Evolutionary conservation across 2,797 vertebrate genomes (phyloP), one percentile per base, ranked within the genome.

Genomic region (Alosa sapidissima): DNA sequence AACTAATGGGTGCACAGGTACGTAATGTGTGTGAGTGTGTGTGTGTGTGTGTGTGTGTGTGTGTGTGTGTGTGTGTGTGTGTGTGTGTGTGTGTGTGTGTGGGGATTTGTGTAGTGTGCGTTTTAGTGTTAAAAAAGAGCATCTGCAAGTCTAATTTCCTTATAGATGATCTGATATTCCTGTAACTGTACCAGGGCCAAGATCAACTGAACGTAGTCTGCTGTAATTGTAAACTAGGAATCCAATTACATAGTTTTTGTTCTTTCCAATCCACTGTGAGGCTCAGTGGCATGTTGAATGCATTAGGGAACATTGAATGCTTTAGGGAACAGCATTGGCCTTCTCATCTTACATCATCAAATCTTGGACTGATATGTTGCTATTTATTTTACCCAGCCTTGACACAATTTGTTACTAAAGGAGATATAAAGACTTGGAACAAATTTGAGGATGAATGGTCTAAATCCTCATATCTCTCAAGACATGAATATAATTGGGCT

Each of bases 91-190:
- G 28, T 41, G 41, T 2, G 3, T 41, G 13, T 75, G 36, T 75
- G 4, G 0, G 28, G 28, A 28, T 28, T 28, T 28, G 28, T 28
- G 28, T 28, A 28, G 28, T 28, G 28, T 28, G 28, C 28, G 28
- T 16, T 41, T 65, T 65, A 65, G 14, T 41, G 36, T 45, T 75
- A 16, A 47, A 81, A 62, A 83, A 52, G 51, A 82, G 58, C 55
- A 85, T 54, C 24, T 51, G 48, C 14, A 60, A 68, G 21, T 83
- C 75, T 60, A 54, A 84, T 88, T 86, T 86, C 28, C 45, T 24
- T 24, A 86, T n/a, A 84, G 68, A 82, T 78, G 52, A 81, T 84
- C 83, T 33, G 3, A 9, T 68, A 68, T 33, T 68, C 3, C 62
- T 68, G 28, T 24, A 28, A 33, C 62, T 13, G 62, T 24, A 13